Conservation (phyloP, 2,888 invertebrate species). For the Ochropleura plecta region DNA sequence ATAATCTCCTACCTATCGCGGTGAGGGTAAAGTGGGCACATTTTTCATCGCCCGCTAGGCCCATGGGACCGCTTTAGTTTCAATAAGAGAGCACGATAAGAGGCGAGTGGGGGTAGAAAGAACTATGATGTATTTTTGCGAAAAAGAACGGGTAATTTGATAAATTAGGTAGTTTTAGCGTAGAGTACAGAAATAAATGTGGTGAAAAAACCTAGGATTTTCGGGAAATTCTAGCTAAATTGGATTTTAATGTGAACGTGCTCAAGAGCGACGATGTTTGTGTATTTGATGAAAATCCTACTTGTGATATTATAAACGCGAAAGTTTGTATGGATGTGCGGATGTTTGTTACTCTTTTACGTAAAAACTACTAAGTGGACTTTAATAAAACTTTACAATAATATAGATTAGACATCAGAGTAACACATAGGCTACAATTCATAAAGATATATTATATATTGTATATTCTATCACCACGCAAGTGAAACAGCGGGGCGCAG, state of each 20-base stretch:
- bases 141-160: constrained; percentile 61
- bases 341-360: no score
- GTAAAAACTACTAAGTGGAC: no score
- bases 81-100: constrained; percentile 82
- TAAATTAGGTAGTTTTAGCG: constrained; percentile 57
- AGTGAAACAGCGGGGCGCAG: no score
- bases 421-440: no score
- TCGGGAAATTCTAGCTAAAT: background rate
- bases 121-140: constrained; percentile 67
- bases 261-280: background rate
- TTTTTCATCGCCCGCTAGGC: constrained; percentile 79
- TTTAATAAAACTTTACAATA: no score
- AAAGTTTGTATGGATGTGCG: no score
- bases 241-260: background rate
- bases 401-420: no score
- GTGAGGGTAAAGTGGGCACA: constrained; percentile 71
- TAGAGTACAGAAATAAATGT: constrained; percentile 1
- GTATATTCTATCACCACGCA: no score
- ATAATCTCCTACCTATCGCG: constrained; percentile 75
- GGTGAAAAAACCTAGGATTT: background rate
- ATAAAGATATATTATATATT: no score
- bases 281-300: background rate
- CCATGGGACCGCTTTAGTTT: constrained; percentile 81
- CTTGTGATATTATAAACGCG: no score
- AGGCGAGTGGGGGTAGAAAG: constrained; percentile 58